phyloP scores from a whole-genome alignment of 2,113 vertebrate species.

The Nothocercus nigrocapillus region DNA sequence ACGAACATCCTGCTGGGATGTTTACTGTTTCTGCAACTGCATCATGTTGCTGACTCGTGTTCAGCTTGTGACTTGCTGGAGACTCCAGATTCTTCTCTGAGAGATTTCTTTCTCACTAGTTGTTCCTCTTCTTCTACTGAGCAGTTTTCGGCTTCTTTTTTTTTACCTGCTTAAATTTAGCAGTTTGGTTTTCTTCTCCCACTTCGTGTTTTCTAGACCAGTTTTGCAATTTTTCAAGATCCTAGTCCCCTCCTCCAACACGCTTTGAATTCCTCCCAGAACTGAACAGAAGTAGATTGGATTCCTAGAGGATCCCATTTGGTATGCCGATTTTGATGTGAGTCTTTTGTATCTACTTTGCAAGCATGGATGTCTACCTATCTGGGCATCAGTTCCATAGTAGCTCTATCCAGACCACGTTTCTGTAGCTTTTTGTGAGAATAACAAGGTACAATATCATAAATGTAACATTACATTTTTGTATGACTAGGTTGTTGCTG shows the following conservation, averaged over 20 bases:
- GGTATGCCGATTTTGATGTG: background rate
- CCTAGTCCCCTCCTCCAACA: background rate
- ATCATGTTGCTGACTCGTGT: background rate
- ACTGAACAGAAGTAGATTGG: background rate
- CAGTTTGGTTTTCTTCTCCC: background rate
- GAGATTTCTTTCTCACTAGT: background rate
- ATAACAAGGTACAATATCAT: background rate
- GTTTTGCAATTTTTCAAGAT: background rate
- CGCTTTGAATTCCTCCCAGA: background rate
- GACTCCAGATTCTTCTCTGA: background rate
- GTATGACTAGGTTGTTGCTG: conserved; percentile 50
- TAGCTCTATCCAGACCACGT: background rate
- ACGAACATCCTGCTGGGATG: background rate
- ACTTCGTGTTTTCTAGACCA: background rate
- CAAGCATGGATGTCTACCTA: rapidly evolving
- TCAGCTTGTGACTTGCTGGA: background rate
- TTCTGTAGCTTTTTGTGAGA: background rate
- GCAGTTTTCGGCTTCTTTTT: background rate
- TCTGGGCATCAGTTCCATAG: background rate
- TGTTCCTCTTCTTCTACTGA: background rate
- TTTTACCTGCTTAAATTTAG: background rate
- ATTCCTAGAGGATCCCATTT: background rate
- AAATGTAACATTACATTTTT: background rate
- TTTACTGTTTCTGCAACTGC: background rate
- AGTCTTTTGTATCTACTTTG: background rate